Evolutionary conservation across 2,113 vertebrate genomes (phyloP), one percentile per base, ranked within the genome.

Genomic region (Apeltes quadracus): DNA sequence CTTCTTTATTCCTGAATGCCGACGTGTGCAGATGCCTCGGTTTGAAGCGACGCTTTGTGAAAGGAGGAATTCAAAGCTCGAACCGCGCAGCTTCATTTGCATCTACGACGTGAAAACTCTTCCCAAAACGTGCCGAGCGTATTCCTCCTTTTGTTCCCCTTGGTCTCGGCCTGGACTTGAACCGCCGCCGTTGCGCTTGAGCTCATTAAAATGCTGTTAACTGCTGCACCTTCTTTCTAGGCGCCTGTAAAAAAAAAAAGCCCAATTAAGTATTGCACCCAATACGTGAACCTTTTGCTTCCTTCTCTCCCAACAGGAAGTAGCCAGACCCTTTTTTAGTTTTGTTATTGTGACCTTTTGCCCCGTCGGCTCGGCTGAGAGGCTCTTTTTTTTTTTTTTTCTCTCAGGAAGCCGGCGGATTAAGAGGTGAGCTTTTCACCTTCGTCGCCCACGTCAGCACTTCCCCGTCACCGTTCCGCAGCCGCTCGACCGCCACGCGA

Each of bases 361-460:
- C 25, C 50, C 41, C 12, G 22, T 68, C 29, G 58, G 71, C 69
- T 46, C 22, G 57, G 69, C 55, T 50, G 70, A 56, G 64, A 85
- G 84, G 82, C 36, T 7, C 32, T 36, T 72, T 64, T n/a, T n/a
- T n/a, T n/a, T n/a, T n/a, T n/a, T n/a, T n/a, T n/a, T n/a, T n/a
- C n/a, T 56, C 54, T 79, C 57, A 59, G 25, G 41, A 79, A 55
- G 5, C 23, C 63, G 46, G 82, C 83, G 87, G 89, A 89, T 81
- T 89, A 87, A 86, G 36, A 90, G 82, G 89, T 87, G 12, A 61
- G 79, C n/a, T 75, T n/a, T n/a, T 69, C 44, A 39, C 44, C n/a
- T 41, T 65, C 11, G 57, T 78, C 56, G 51, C 41, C n/a, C 18
- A 51, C 20, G 34, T 59, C 44, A 20, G 16, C 44, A 6, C 29